Base-by-base conservation (phyloP, 2,797 vertebrate species). In the Capromys pilorides region DNA sequence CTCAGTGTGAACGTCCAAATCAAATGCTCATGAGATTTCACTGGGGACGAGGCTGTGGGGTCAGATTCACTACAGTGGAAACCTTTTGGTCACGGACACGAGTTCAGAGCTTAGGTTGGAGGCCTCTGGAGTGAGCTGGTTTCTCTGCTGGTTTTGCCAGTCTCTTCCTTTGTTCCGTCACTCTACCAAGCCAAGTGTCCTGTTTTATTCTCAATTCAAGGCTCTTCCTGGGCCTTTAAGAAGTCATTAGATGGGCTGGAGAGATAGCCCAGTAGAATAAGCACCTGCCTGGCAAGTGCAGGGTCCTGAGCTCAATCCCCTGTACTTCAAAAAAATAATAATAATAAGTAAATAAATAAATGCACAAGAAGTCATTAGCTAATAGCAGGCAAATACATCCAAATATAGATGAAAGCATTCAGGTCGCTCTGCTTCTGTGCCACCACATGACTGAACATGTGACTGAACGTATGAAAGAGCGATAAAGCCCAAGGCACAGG, bases 61-160 rank as follows among this genome's bases (percentile, higher is more conserved):
- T 80, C n/a, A 67, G 90, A 92, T 89, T 86, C 24, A 66, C 67
- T 79, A 24, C 39, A 62, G 67, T 85, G 28, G 16, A 82, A 94
- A 91, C 6, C 78, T 78, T 62, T 75, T 73, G 19, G 84, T 93
- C 41, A 82, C 59, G 79, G 81, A 39, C 69, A 89, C 54, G 66
- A n/a, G 67, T 62, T 81, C 21, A 66, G 66, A 84, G 11, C 71
- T 8, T 54, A 81, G 51, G 78, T 21, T 88, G 21, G 57, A 49
- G 88, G 81, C 51, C 61, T 87, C 69, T n/a, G 22, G 8, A 8
- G 28, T 83, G 69, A 31, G 36, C 36, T 88, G 61, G 18, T 45
- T 77, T 8, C 6, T 90, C 90, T 88, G 22, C 87, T 93, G 79
- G 3, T 79, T 78, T 88, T n/a, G 85, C n/a, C 61, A 69, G 21